Percentiles rank a stretch among this genome's conserved stretches.
These are phyloP conservation scores for Ectemnius continuus DNA, from an alignment of 2,888 invertebrate species.

Conservation along the genomic window DNA sequence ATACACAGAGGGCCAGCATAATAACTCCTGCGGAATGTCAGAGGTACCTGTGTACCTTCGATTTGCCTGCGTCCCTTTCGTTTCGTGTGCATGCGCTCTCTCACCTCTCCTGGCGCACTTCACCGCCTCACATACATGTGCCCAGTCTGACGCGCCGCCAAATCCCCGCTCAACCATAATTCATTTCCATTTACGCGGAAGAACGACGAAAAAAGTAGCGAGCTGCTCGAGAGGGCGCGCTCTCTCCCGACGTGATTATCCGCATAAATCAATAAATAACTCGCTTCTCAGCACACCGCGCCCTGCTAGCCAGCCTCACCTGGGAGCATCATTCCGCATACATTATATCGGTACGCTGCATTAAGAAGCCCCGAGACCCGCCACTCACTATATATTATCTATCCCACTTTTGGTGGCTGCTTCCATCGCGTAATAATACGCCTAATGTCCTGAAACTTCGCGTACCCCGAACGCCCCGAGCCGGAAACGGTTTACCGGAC, in stretches of 20 bases:
- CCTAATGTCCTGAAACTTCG: slow-evolving; percentile 60
- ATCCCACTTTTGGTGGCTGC: slow-evolving; percentile 60
- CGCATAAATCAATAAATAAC: slow-evolving; percentile 71
- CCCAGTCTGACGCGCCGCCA: slow-evolving; percentile 39
- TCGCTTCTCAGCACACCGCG: slow-evolving; percentile 25
- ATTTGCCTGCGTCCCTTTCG: slow-evolving; percentile 23
- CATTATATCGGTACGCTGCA: slow-evolving; percentile 56
- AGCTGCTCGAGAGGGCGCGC: slow-evolving; percentile 55
- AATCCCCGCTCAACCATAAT: slow-evolving; percentile 55
- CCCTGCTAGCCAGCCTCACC: slow-evolving; percentile 36
- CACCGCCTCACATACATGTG: no score
- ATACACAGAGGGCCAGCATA: slow-evolving; percentile 30
- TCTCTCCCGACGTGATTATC: slow-evolving; percentile 69
- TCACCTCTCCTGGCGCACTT: slow-evolving; percentile 16
- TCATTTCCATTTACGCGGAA: slow-evolving; percentile 49
- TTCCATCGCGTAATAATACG: slow-evolving; percentile 59
- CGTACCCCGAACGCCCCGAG: slow-evolving; percentile 10
- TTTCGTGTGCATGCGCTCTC: not conserved
- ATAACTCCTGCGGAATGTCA: slow-evolving; percentile 44
- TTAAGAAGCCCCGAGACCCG: slow-evolving; percentile 55
- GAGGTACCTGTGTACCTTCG: slow-evolving; percentile 12
- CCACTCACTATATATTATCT: slow-evolving; percentile 65
- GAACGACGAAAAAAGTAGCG: slow-evolving; percentile 43
- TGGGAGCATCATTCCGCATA: slow-evolving; percentile 60
- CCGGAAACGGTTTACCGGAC: not conserved